Evolutionary conservation across 1,140 invertebrate genomes (phyloP), one percentile per base, ranked within the genome.

Genomic region (Streblospio benedicti): DNA sequence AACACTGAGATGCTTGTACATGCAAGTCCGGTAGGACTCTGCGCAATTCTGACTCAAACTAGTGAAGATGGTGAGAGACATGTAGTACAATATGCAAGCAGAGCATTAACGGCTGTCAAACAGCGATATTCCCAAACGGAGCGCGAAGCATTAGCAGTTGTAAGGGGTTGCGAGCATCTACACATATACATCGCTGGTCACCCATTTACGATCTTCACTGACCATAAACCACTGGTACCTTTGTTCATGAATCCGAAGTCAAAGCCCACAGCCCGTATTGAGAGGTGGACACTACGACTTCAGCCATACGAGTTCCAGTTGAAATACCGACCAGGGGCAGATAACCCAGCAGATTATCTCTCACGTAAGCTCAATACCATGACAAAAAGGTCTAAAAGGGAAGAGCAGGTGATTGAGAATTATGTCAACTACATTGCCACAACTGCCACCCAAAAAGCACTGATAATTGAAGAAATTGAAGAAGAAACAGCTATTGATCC

Each of bases 141-240:
- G 60, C 65, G 62, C 44, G 73, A 79, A 64, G 65, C 51, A 31
- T 53, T 74, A 25, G 78, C 72, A 9, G 59, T 76, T 9, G 65
- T 79, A 14, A 75, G 63, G 63, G 67, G 70, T 2, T 58, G 76
- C 6, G 60, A 72, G 47, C 72, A 74, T 38, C 79, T 79, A 58
- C 53, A 69, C 30, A 58, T 63, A n/a, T 82, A 60, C n/a, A 65
- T 69, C 25, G 65, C 73, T 12, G 75, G 76, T 20, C 60, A 60
- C 30, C 43, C 68, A 33, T 75, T 68, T 23, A 66, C 18, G 30
- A 45, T 67, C 50, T 67, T 44, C 60, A 77, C 69, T 27, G 72
- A 76, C 38, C 71, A 66, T 45, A 67, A 67, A 50, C 65, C 65
- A 9, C 18, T 66, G 9, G 59, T 57, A 14, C 32, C n/a, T 35